Evolutionary conservation across 2,113 vertebrate species (phyloP).

Genomic region (Vulpes ferrilata): DNA sequence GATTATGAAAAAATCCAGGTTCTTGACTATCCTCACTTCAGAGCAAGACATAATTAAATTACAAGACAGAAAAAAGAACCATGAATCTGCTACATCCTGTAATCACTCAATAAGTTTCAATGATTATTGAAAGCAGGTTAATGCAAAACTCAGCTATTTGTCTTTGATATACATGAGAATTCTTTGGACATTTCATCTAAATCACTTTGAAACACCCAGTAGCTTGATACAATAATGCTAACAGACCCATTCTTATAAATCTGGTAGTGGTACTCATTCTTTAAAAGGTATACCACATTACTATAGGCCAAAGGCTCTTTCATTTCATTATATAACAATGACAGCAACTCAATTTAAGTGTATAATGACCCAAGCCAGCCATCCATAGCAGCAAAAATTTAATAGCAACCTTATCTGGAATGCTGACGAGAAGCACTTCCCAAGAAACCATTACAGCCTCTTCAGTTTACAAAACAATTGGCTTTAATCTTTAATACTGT

Average conservation of each 20-base stretch:
- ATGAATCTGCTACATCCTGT: constrained; percentile 71
- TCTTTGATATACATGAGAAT: constrained; percentile 77
- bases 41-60: constrained; percentile 78
- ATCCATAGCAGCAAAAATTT: constrained; percentile 84
- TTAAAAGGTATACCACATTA: constrained; percentile 80
- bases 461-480: constrained; percentile 87
- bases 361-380: constrained; percentile 86
- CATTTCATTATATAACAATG: constrained; percentile 84
- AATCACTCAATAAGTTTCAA: constrained; percentile 83
- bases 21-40: constrained; percentile 72
- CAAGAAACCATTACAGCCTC: constrained; percentile 81
- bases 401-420: constrained; percentile 86
- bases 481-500: constrained; percentile 88
- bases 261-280: constrained; percentile 73
- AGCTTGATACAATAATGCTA: constrained; percentile 75
- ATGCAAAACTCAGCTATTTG: constrained; percentile 78
- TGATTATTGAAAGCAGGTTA: constrained; percentile 83
- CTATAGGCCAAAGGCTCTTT: constrained; percentile 78
- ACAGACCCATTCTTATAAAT: constrained; percentile 84
- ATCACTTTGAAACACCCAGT: constrained; percentile 81
- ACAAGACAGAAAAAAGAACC: constrained; percentile 52
- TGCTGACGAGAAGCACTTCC: constrained; percentile 84
- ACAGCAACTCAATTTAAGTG: constrained; percentile 87
- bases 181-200: constrained; percentile 82
- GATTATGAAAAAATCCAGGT: constrained; percentile 76